Evolutionary conservation across 2,888 invertebrate genomes (phyloP).

Genomic region (Hemicrepidius hirtus): DNA sequence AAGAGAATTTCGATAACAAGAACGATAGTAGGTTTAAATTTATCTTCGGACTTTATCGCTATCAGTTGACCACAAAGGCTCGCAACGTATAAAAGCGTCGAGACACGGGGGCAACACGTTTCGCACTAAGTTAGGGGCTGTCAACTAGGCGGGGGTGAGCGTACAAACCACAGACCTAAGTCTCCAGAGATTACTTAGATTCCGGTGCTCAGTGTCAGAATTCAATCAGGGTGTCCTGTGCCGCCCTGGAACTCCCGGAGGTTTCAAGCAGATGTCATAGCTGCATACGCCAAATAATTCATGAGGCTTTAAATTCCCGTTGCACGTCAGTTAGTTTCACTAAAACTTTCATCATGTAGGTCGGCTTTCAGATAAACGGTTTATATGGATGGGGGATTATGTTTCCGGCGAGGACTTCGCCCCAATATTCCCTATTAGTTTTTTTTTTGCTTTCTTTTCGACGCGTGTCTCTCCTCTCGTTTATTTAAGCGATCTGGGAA

Average conservation of each 20-base stretch:
- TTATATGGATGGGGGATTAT: conserved; percentile 40
- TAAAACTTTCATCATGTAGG: conserved; percentile 39
- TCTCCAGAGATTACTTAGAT: conserved; percentile 65
- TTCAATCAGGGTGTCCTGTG: conserved; percentile 62
- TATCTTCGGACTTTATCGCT: conserved; percentile 39
- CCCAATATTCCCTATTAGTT: conserved; percentile 20
- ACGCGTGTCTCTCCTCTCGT: background rate
- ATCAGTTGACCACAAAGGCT: conserved; percentile 41
- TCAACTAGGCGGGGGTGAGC: conserved; percentile 31
- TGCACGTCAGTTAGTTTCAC: conserved; percentile 39
- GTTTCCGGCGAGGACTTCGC: conserved; percentile 18
- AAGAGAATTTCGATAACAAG: conserved; percentile 19
- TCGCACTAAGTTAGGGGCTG: conserved; percentile 46
- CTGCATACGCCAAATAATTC: conserved; percentile 50
- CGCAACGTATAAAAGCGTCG: conserved; percentile 36
- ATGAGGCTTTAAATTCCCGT: conserved; percentile 47
- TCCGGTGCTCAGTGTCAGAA: conserved; percentile 64
- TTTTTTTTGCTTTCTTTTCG: background rate
- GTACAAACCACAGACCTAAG: conserved; percentile 53
- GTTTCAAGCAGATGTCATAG: conserved; percentile 50
- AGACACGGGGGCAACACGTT: conserved; percentile 42
- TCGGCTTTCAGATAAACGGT: conserved; percentile 38
- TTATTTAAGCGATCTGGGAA: conserved; percentile 5
- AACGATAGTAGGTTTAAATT: conserved; percentile 23
- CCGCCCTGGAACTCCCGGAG: conserved; percentile 38